Conservation (phyloP, 2,113 vertebrate species). For the Poecile atricapillus region DNA sequence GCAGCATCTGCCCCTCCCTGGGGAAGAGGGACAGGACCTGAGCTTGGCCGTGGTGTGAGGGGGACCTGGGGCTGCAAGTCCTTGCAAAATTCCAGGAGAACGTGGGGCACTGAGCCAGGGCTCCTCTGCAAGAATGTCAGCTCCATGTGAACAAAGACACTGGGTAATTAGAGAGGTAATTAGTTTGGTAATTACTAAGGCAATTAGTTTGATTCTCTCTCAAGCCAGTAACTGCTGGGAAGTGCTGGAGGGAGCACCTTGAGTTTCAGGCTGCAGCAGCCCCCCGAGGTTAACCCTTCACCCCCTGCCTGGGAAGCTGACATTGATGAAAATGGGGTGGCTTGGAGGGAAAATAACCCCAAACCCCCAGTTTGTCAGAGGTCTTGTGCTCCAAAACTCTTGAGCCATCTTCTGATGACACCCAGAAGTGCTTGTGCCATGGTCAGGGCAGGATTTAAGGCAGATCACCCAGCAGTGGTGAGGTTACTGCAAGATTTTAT, state of each 20-base stretch:
- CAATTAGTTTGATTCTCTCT: slow-evolving; percentile 66
- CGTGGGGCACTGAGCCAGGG: background rate
- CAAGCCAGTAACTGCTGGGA: slow-evolving; percentile 39
- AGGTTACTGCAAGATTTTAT: background rate
- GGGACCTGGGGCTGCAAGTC: background rate
- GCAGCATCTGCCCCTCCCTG: background rate
- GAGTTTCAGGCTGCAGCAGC: background rate
- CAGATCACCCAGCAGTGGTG: background rate
- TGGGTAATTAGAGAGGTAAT: slow-evolving; percentile 61
- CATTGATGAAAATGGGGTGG: accelerated
- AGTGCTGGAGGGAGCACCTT: slow-evolving; percentile 27
- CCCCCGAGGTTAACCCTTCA: background rate
- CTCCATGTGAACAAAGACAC: slow-evolving; percentile 23
- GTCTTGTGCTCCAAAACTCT: background rate
- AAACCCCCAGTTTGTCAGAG: background rate
- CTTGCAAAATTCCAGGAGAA: background rate
- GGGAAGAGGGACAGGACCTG: background rate
- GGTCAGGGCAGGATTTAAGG: background rate
- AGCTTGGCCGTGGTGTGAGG: accelerated
- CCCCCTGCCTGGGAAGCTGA: background rate
- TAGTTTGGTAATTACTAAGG: slow-evolving; percentile 64
- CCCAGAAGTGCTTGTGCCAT: background rate
- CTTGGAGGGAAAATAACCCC: background rate
- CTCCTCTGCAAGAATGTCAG: background rate
- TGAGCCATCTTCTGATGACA: background rate